phyloP scores from a whole-genome alignment of 2,888 invertebrate species.

The Lasius fuliginosus region DNA sequence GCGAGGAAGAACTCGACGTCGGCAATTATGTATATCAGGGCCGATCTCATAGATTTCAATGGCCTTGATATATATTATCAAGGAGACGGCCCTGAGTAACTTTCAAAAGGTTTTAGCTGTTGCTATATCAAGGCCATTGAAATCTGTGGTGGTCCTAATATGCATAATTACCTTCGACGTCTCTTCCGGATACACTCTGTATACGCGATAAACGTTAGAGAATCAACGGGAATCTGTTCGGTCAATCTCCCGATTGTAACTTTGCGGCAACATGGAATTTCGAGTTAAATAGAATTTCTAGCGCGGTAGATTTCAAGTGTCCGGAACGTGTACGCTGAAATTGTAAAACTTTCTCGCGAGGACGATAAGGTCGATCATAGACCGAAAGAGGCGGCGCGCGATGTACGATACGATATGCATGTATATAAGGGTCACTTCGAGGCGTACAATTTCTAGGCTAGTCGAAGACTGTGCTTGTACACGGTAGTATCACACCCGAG shows the following conservation, averaged over 20 bases:
- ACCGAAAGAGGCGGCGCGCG: slow-evolving; percentile 14
- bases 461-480: slow-evolving; percentile 33
- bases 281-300: not conserved
- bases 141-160: too few species aligned
- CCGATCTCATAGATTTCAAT: too few species aligned
- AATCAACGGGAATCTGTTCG: not conserved
- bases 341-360: slow-evolving; percentile 35
- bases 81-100: too few species aligned
- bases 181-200: not conserved
- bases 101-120: too few species aligned
- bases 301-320: not conserved
- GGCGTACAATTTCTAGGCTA: slow-evolving; percentile 42
- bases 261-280: not conserved
- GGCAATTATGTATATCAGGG: too few species aligned
- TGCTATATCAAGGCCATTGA: too few species aligned
- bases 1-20: not conserved
- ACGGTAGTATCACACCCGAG: slow-evolving; percentile 28
- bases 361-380: slow-evolving; percentile 47
- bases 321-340: not conserved
- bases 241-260: not conserved
- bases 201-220: not conserved
- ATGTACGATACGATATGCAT: slow-evolving; percentile 49
- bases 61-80: too few species aligned
- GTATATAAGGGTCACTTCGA: slow-evolving; percentile 26
- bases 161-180: not conserved